A percentile compares a stretch with the other conserved stretches of the same genome.
These are phyloP conservation scores for Leuciscus idus DNA, from an alignment of 2,113 vertebrate genomes.

Conservation along the genomic window DNA sequence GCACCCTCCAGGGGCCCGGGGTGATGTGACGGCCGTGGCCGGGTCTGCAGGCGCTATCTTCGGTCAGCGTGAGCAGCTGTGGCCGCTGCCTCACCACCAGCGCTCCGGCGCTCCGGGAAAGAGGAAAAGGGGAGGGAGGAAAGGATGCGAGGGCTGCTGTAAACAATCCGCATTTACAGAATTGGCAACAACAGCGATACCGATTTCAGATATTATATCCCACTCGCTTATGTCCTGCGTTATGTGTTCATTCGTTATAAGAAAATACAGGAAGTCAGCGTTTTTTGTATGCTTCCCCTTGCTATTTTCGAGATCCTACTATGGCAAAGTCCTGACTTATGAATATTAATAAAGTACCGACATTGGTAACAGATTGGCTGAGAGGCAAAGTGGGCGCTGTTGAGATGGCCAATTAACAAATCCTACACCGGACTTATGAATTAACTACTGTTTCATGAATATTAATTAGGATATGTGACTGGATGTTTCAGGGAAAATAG, in stretches of 20 bases:
- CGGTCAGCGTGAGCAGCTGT: slow-evolving; percentile 58
- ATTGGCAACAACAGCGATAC: slow-evolving; percentile 29
- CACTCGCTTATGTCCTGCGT: slow-evolving; percentile 56
- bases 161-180: slow-evolving; percentile 71
- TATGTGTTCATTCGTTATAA: slow-evolving; percentile 49
- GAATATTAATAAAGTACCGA: neutral
- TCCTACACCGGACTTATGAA: neutral
- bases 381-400: slow-evolving; percentile 25
- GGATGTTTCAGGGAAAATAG: neutral
- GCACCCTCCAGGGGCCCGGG: slow-evolving; percentile 64
- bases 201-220: slow-evolving; percentile 45
- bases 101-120: slow-evolving; percentile 52
- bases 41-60: slow-evolving; percentile 66
- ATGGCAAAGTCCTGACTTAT: neutral
- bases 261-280: slow-evolving; percentile 75
- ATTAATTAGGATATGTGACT: neutral
- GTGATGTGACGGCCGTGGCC: slow-evolving; percentile 64
- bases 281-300: slow-evolving; percentile 55
- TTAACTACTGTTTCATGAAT: neutral
- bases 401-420: neutral
- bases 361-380: neutral
- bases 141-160: slow-evolving; percentile 54
- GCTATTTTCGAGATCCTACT: neutral
- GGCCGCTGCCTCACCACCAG: slow-evolving; percentile 48
- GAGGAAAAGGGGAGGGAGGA: slow-evolving; percentile 54